These are phyloP conservation scores for Drosophila longiperda DNA, from an alignment of 2,888 invertebrate species.

Conservation along the genomic window DNA sequence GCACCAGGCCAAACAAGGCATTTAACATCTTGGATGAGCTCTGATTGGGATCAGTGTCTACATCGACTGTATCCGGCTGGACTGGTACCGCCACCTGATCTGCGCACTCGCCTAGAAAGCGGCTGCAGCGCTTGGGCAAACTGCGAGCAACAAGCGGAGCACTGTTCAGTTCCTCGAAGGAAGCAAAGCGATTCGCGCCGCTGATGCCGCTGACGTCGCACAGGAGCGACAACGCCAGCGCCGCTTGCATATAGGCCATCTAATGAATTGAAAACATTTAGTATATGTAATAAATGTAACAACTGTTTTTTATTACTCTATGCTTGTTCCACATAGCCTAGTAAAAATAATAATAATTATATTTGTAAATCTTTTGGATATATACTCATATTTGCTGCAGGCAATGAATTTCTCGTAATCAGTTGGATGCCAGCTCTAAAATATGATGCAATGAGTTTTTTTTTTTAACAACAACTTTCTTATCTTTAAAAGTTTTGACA, in stretches of 20 bases:
- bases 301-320: neutral
- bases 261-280: conserved; percentile 1
- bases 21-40: conserved; percentile 64
- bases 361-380: neutral
- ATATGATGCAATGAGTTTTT: neutral
- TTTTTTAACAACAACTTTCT: neutral
- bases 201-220: conserved; percentile 40
- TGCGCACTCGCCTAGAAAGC: conserved; percentile 39
- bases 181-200: conserved; percentile 38
- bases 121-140: conserved; percentile 47
- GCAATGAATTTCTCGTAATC: neutral
- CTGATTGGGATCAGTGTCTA: conserved; percentile 16
- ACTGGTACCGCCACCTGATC: conserved; percentile 1
- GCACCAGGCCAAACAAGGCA: conserved; percentile 52
- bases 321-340: neutral
- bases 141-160: conserved; percentile 19
- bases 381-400: neutral
- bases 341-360: neutral
- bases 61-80: conserved; percentile 1
- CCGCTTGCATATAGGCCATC: conserved; percentile 61
- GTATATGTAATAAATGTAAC: neutral
- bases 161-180: conserved; percentile 48
- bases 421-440: neutral
- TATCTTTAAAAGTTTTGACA: neutral
- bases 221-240: conserved; percentile 61